A percentile compares a stretch with the other conserved stretches of the same genome.
phyloP scores from a whole-genome alignment of 2,797 vertebrate genomes.

The Chromis chromis region DNA sequence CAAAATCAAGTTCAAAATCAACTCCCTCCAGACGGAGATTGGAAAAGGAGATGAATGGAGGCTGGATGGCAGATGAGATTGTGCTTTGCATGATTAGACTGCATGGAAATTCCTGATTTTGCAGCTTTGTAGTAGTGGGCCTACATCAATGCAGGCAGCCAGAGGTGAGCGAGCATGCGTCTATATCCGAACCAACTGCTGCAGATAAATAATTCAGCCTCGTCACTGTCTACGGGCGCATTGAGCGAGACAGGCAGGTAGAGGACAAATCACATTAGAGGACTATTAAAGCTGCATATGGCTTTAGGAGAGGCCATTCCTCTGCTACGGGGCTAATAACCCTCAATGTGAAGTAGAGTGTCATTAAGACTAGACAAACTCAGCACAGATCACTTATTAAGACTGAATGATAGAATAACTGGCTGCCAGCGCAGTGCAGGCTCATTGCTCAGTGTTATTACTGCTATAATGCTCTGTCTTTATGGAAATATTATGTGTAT shows the following conservation, averaged over 20 bases:
- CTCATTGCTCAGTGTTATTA: slow-evolving; percentile 41
- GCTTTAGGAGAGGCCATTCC: slow-evolving; percentile 63
- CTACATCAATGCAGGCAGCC: slow-evolving; percentile 23
- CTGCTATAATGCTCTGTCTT: slow-evolving; percentile 20
- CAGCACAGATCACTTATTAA: slow-evolving; percentile 62
- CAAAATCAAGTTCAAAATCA: background rate
- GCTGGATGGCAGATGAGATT: slow-evolving; percentile 53
- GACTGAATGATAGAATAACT: slow-evolving; percentile 48
- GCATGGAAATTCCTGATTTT: slow-evolving; percentile 65
- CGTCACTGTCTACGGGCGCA: slow-evolving; percentile 75
- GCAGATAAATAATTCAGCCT: slow-evolving; percentile 77
- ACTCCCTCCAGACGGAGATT: background rate
- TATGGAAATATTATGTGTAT: slow-evolving; percentile 26
- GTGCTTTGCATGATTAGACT: slow-evolving; percentile 46
- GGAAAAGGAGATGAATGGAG: slow-evolving; percentile 6
- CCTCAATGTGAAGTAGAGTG: slow-evolving; percentile 53
- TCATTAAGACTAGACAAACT: slow-evolving; percentile 73
- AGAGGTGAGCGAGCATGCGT: slow-evolving; percentile 13
- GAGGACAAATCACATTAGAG: slow-evolving; percentile 79
- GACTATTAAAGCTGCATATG: slow-evolving; percentile 69
- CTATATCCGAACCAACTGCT: slow-evolving; percentile 68
- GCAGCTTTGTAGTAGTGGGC: slow-evolving; percentile 30
- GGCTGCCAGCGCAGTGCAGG: slow-evolving; percentile 33
- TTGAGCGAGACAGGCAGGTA: slow-evolving; percentile 73
- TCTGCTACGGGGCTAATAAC: slow-evolving; percentile 58